These are phyloP conservation scores for Peromyscus californicus DNA, from an alignment of 2,113 vertebrate genomes.

Conservation along the genomic window DNA sequence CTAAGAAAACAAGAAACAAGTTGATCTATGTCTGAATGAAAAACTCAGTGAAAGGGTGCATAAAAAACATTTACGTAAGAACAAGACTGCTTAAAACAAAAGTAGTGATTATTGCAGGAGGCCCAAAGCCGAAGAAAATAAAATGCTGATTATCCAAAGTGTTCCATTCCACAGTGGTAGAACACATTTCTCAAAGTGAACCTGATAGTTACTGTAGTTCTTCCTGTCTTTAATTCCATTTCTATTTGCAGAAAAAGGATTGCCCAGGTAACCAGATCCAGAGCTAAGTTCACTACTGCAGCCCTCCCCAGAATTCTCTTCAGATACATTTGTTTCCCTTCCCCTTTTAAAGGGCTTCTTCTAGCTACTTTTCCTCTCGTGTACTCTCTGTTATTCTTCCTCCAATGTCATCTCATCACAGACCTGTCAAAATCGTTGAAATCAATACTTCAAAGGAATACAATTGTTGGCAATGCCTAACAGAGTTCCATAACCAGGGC, in stretches of 20 bases:
- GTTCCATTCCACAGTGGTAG: not conserved
- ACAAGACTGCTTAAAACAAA: not conserved
- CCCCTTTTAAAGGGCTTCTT: not conserved
- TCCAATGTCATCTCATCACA: not conserved
- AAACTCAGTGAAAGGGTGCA: not conserved
- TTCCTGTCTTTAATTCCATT: not conserved
- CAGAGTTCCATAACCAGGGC: not conserved
- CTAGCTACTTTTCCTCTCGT: not conserved
- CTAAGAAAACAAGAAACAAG: not conserved
- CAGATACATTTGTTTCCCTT: not conserved
- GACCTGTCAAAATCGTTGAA: not conserved
- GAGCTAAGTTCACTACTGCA: not conserved
- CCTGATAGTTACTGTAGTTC: not conserved
- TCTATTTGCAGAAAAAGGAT: not conserved
- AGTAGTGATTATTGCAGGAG: not conserved
- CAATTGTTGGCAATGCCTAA: not conserved
- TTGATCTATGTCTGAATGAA: not conserved
- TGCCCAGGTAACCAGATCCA: not conserved
- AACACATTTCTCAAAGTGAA: not conserved
- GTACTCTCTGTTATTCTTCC: not conserved
- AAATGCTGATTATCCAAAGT: not conserved
- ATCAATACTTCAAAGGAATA: slow-evolving; percentile 13
- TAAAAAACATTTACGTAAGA: not conserved
- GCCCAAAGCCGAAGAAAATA: not conserved
- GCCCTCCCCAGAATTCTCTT: not conserved